Percentiles rank a stretch among this genome's conserved stretches.
Evolutionary conservation across 2,888 invertebrate genomes (phyloP).

Genomic region (Alloscopus bannaensis): DNA sequence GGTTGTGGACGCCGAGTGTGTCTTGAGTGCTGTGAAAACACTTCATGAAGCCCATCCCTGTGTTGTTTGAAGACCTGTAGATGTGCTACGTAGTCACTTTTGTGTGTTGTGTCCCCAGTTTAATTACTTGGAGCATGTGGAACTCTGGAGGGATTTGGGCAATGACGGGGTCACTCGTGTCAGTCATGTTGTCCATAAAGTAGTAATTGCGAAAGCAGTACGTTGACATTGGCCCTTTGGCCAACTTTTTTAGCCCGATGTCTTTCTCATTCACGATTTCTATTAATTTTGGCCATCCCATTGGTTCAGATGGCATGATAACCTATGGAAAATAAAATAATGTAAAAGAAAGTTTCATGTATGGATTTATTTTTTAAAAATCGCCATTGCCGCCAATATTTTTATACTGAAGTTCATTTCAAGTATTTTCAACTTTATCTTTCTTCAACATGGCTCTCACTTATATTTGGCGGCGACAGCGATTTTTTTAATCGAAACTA

Average conservation of each 20-base stretch:
- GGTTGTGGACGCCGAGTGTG: conserved; percentile 75
- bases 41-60: conserved; percentile 75
- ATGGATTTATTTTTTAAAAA: too few species aligned
- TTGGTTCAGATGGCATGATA: conserved; percentile 75
- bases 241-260: conserved; percentile 57
- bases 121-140: conserved; percentile 74
- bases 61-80: conserved; percentile 74
- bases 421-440: too few species aligned
- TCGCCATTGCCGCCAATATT: neutral
- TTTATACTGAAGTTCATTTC: too few species aligned
- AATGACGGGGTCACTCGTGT: conserved; percentile 56
- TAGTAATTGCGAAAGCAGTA: conserved; percentile 76
- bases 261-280: conserved; percentile 72
- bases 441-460: too few species aligned
- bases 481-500: too few species aligned
- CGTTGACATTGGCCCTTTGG: conserved; percentile 74
- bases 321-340: conserved; percentile 27
- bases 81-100: conserved; percentile 73
- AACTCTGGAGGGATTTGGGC: conserved; percentile 73
- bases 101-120: neutral
- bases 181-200: conserved; percentile 75
- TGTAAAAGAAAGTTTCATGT: too few species aligned
- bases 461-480: too few species aligned
- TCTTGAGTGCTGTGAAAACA: conserved; percentile 75
- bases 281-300: conserved; percentile 73